Evolutionary conservation across 2,888 invertebrate species (phyloP).

Genomic region (Colletes collaris): DNA sequence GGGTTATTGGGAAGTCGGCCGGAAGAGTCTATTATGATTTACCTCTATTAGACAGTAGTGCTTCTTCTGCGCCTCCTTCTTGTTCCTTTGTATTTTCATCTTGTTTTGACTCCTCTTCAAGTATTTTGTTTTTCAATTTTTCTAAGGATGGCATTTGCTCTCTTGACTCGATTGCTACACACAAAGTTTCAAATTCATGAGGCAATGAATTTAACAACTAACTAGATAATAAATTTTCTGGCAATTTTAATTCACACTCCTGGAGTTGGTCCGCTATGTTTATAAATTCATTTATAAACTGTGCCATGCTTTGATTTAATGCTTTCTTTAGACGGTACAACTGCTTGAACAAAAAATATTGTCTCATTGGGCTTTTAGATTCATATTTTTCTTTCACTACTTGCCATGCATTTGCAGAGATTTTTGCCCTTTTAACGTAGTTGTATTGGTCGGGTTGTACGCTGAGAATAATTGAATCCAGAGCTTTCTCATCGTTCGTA

Average conservation of each 20-base stretch:
- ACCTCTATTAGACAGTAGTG: background rate
- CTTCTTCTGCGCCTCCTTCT: background rate
- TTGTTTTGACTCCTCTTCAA: conserved; percentile 9
- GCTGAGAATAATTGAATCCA: conserved; percentile 44
- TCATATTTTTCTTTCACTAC: conserved; percentile 22
- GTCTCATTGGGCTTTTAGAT: conserved; percentile 25
- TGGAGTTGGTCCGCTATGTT: conserved; percentile 53
- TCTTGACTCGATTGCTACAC: conserved; percentile 3
- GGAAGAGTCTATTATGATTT: background rate
- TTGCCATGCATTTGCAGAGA: conserved; percentile 26
- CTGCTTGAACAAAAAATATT: conserved; percentile 18
- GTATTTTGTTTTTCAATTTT: conserved; percentile 35
- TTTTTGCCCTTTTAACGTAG: conserved; percentile 23
- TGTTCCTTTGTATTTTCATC: background rate
- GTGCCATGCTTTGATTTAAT: conserved; percentile 36
- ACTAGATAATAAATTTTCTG: conserved; percentile 2
- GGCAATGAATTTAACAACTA: conserved; percentile 8
- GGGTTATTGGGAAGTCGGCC: no score
- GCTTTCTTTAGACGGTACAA: conserved; percentile 20
- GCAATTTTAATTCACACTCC: conserved; percentile 57
- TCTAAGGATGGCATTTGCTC: conserved; percentile 13
- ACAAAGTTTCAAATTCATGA: conserved; percentile 7
- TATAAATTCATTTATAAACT: conserved; percentile 52
- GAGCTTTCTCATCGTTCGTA: conserved; percentile 50
- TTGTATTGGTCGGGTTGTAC: conserved; percentile 33